A percentile compares a stretch with the other conserved stretches of the same genome.
Evolutionary conservation across 2,888 invertebrate species (phyloP).

Genomic region (Nezara viridula): DNA sequence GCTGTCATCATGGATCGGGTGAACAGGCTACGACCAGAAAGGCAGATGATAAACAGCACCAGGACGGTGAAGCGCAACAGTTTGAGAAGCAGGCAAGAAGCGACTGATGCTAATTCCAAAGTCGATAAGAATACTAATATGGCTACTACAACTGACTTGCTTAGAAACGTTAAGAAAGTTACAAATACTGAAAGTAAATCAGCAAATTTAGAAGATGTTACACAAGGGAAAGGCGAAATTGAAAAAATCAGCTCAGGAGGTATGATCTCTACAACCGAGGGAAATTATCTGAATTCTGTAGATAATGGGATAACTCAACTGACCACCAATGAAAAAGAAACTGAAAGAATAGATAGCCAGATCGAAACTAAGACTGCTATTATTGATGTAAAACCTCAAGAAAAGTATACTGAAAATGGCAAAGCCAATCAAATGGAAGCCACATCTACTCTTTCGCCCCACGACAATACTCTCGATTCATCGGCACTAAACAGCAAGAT

Average conservation of each 20-base stretch:
- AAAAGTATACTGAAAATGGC: neutral
- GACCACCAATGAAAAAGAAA: neutral
- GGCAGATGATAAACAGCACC: conserved; percentile 55
- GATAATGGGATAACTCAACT: neutral
- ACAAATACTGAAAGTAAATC: neutral
- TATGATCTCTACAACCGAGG: neutral
- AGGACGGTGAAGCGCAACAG: conserved; percentile 56
- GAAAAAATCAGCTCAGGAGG: neutral
- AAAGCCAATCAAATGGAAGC: neutral
- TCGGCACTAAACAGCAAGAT: neutral
- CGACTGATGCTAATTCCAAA: neutral
- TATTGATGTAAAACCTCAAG: neutral
- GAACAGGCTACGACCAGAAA: conserved; percentile 45
- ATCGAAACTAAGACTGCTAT: neutral
- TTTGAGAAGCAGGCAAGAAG: neutral
- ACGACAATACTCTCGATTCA: neutral
- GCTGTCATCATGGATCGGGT: conserved; percentile 14
- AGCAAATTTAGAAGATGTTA: neutral
- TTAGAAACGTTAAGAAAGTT: neutral
- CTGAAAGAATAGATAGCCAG: neutral
- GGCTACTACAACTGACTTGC: neutral
- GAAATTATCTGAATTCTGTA: neutral
- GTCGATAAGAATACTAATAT: neutral
- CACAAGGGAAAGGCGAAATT: neutral
- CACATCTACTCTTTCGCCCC: neutral